Conservation (phyloP, 2,888 invertebrate genomes). For the Agrochola lota region DNA sequence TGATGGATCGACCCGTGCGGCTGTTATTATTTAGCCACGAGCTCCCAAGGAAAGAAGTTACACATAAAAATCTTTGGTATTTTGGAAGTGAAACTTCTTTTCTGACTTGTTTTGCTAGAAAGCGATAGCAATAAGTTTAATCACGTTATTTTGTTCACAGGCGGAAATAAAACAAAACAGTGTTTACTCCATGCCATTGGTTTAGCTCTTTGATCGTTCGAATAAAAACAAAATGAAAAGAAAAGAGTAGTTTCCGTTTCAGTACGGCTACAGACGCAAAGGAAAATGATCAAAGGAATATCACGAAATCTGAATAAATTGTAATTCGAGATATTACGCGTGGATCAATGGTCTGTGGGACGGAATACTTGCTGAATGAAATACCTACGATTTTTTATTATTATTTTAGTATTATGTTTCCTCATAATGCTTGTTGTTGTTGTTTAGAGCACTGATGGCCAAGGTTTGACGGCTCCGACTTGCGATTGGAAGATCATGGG, state of each 20-base stretch:
- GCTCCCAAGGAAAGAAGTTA: too few relatives aligned
- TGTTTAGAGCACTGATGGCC: too few relatives aligned
- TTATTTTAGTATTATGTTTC: too few relatives aligned
- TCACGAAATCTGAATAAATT: conserved; percentile 30
- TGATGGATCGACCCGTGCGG: too few relatives aligned
- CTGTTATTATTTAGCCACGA: too few relatives aligned
- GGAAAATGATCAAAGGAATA: conserved; percentile 42
- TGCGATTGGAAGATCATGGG: too few relatives aligned
- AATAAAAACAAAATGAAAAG: conserved; percentile 1
- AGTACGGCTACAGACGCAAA: conserved; percentile 6
- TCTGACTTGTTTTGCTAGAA: neutral
- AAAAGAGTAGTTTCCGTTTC: conserved; percentile 19
- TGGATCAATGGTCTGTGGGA: conserved; percentile 17
- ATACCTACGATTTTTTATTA: neutral
- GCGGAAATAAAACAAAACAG: neutral
- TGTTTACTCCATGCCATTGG: conserved; percentile 6
- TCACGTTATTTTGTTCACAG: neutral
- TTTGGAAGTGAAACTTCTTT: too few relatives aligned
- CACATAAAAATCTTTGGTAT: too few relatives aligned
- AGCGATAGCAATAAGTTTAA: neutral
- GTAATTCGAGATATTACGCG: conserved; percentile 27
- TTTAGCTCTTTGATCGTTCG: conserved; percentile 36
- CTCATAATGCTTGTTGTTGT: too few relatives aligned
- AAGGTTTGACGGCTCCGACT: too few relatives aligned
- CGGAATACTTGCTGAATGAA: conserved; percentile 7